A percentile compares a stretch with the other conserved stretches of the same genome.
These are phyloP conservation scores for Boloria selene DNA, from an alignment of 2,888 invertebrate species.

Conservation along the genomic window DNA sequence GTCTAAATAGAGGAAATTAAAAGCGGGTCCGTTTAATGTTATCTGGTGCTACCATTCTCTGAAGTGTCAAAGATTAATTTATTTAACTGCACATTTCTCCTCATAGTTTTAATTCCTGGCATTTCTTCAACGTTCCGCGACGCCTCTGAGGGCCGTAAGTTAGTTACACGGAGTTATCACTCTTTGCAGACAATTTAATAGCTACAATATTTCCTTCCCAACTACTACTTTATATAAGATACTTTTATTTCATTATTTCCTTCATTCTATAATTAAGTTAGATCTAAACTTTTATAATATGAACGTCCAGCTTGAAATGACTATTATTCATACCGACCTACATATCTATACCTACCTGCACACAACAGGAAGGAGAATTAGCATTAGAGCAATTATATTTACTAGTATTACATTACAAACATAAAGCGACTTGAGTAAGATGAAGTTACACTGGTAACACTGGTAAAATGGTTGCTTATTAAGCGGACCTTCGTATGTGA, in stretches of 20 bases:
- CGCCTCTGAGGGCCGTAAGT: neutral
- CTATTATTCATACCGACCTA: too few relatives aligned
- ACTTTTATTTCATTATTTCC: neutral
- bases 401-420: too few relatives aligned
- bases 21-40: neutral
- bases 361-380: too few relatives aligned
- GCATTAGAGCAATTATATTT: too few relatives aligned
- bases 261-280: too few relatives aligned
- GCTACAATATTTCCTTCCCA: neutral
- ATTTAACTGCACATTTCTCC: conserved; percentile 17
- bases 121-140: conserved; percentile 8
- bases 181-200: conserved; percentile 14
- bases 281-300: too few relatives aligned
- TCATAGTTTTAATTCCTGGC: conserved; percentile 7
- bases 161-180: conserved; percentile 4
- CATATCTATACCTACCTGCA: too few relatives aligned
- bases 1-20: neutral
- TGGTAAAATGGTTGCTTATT: too few relatives aligned
- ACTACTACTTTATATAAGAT: conserved; percentile 2
- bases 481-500: too few relatives aligned
- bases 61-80: conserved; percentile 18
- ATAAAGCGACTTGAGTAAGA: too few relatives aligned
- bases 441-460: too few relatives aligned
- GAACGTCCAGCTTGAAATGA: too few relatives aligned
- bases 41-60: conserved; percentile 11